Percentiles rank a stretch among this genome's conserved stretches.
These are phyloP conservation scores for Pygocentrus nattereri DNA, from an alignment of 2,797 vertebrate species.

Conservation along the genomic window DNA sequence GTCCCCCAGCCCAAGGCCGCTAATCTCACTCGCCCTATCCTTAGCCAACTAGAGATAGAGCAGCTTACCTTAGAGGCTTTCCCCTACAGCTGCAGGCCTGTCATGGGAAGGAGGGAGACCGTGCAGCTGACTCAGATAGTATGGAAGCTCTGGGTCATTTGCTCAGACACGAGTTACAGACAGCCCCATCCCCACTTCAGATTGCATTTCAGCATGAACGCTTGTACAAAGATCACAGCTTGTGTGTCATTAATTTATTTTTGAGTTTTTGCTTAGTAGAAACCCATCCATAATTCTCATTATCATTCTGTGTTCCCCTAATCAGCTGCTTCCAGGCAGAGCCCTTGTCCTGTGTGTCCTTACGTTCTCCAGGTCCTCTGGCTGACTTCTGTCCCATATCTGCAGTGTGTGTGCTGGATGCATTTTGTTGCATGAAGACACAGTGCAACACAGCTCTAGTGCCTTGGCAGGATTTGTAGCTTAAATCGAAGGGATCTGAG, in stretches of 20 bases:
- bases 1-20: slow-evolving; percentile 62
- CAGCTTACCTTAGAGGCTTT: slow-evolving; percentile 16
- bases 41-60: slow-evolving; percentile 24
- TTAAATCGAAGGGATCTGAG: slow-evolving; percentile 51
- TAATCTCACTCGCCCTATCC: slow-evolving; percentile 40
- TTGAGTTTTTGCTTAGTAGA: not conserved
- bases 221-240: not conserved
- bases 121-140: slow-evolving; percentile 39
- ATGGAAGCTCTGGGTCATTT: not conserved
- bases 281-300: not conserved
- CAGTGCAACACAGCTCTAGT: slow-evolving; percentile 25
- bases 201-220: not conserved
- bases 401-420: slow-evolving; percentile 19
- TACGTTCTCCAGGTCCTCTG: not conserved
- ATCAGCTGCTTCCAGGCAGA: slow-evolving; percentile 26
- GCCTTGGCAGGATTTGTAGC: slow-evolving; percentile 55
- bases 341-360: slow-evolving; percentile 15
- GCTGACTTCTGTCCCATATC: slow-evolving; percentile 23
- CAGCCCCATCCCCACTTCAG: not conserved
- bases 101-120: slow-evolving; percentile 38
- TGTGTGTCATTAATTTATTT: not conserved
- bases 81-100: slow-evolving; percentile 42
- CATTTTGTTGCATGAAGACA: slow-evolving; percentile 24
- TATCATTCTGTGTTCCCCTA: slow-evolving; percentile 21
- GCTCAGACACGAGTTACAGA: not conserved